phyloP scores from a whole-genome alignment of 2,113 vertebrate species.

The Syngnathoides biaculeatus region DNA sequence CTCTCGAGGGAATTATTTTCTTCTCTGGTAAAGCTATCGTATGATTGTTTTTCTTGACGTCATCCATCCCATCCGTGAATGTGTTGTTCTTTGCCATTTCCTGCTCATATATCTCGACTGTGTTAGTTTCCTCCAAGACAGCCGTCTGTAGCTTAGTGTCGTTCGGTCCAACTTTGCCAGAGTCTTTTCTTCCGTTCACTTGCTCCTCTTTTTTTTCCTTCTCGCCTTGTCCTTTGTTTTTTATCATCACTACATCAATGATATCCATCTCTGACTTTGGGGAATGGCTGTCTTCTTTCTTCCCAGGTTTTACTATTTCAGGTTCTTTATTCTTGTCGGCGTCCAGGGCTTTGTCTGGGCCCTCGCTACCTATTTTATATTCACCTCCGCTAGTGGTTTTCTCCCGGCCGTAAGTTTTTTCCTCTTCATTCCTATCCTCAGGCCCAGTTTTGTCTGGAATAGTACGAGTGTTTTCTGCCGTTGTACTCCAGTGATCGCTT shows the following conservation, averaged over 20 bases:
- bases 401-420: constrained; percentile 32
- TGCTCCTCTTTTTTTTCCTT: constrained; percentile 61
- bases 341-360: constrained; percentile 42
- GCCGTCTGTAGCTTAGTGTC: constrained; percentile 51
- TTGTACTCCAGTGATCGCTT: constrained; percentile 34
- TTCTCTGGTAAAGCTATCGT: constrained; percentile 24
- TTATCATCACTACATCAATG: constrained; percentile 33
- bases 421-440: constrained; percentile 36
- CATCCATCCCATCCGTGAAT: constrained; percentile 29
- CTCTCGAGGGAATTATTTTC: constrained; percentile 26
- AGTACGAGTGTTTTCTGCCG: constrained; percentile 28
- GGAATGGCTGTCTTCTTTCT: constrained; percentile 24
- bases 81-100: constrained; percentile 53
- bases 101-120: constrained; percentile 48
- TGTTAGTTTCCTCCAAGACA: constrained; percentile 39
- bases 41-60: constrained; percentile 38
- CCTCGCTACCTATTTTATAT: constrained; percentile 38
- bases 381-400: constrained; percentile 30
- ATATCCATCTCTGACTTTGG: constrained; percentile 28
- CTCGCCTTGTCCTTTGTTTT: constrained; percentile 62
- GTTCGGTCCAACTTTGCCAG: constrained; percentile 55
- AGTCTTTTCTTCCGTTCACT: constrained; percentile 52
- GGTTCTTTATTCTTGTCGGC: constrained; percentile 39
- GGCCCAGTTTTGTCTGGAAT: constrained; percentile 39
- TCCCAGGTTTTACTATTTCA: constrained; percentile 20